Base-by-base conservation (phyloP, 1,140 invertebrate genomes). In the Thaumetopoea pityocampa region DNA sequence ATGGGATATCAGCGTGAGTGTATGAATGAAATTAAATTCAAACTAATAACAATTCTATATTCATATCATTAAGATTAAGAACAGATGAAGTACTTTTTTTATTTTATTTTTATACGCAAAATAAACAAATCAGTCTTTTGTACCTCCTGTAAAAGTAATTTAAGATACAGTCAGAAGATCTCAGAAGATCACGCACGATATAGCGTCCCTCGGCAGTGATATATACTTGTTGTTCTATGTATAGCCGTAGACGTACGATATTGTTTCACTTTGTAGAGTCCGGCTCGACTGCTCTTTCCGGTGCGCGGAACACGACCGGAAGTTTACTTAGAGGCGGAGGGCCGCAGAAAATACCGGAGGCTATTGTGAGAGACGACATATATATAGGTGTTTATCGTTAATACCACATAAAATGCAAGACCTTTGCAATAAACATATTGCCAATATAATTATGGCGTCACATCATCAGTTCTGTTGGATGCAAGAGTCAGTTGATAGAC, bases 301-400 rank as follows among this genome's bases (percentile, higher is more conserved):
- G 37, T 17, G 37, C 37, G 24, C 28, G 37, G 20, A 30, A 27
- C 18, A 4, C 18, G 26, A 12, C 19, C 27, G 37, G 37, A 41
- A 41, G 28, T 41, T 41, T 41, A 41, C 37, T 41, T 41, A 30
- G 27, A 40, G 36, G 26, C 30, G 8, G 28, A 38, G 24, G 26
- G 12, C 20, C 36, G 28, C 9, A 9, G 18, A 20, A 23, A 30
- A 15, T 17, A 22, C 20, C 3, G 10, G 18, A 4, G 32, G 7
- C 1, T 41, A 41, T 41, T 41, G 9, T 24, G 37, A 38, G 20
- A 12, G 18, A 26, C 34, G 26, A 12, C 16, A 23, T 29, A 11
- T 16, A 14, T 7, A 20, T 22, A 18, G 26, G 18, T 20, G 30
- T 33, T n/a, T 5, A 6, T 5, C 1, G n/a, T 1, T 3, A 1